Evolutionary conservation across 2,113 vertebrate genomes (phyloP), one percentile per base, ranked within the genome.

Genomic region (Spea multiplicata): DNA sequence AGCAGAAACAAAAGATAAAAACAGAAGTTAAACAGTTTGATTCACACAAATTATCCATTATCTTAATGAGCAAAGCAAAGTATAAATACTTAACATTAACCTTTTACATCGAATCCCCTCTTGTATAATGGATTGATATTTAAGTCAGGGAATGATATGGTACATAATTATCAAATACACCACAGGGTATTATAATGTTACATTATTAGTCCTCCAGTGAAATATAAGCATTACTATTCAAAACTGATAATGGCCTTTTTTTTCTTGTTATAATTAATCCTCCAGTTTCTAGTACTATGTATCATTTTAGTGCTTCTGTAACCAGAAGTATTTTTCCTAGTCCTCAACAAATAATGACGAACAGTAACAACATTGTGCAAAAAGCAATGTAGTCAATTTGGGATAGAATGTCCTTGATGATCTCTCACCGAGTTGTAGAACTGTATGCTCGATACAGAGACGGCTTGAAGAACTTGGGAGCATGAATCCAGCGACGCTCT

Each of bases 191-290:
- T 2, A 59, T 3, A 59, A 59, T 59, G 10, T 59, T 12, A 59
- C 55, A 59, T 30, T 30, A 13, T 12, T 59, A n/a, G 68, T 70
- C 68, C 16, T 16, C 14, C 4, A 7, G 46, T 70, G 48, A 70
- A 70, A 70, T 50, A 70, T 48, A 52, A 13, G 10, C 49, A 48
- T 52, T 52, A 70, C 16, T 70, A 50, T 50, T 9, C 48, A 70
- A 17, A 71, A 59, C 55, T 9, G 55, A 59, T 71, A 53, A 71
- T 53, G 44, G 17, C 44, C 48, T n/a, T 30, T 1, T 30, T 1
- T 53, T 71, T 6, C 69, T 53, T 53, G 16, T 71, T 44, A 71
- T 53, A 30, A 30, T 30, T 30, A 30, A 30, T 30, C 30, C 30
- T 30, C 30, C 30, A 30, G 30, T 30, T 30, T 30, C 30, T 30